Evolutionary conservation across 2,797 vertebrate species (phyloP).

Genomic region (Brachyalestes nurse): DNA sequence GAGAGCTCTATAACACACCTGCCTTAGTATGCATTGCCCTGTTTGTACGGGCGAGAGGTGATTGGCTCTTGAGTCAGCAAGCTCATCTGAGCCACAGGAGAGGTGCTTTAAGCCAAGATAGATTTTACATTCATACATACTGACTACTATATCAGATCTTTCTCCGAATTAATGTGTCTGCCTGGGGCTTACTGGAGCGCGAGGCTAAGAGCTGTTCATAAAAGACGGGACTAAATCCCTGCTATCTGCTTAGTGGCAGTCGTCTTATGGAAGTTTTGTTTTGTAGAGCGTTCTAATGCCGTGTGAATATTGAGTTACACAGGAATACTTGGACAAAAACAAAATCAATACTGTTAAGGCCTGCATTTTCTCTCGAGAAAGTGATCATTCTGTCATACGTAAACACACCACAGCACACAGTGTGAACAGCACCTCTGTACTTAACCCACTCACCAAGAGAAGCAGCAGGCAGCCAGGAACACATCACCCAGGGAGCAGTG

Average conservation of each 20-base stretch:
- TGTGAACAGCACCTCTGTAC: too few relatives aligned
- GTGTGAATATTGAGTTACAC: neutral
- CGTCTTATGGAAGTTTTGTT: constrained; percentile 1
- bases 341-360: neutral
- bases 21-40: constrained; percentile 75
- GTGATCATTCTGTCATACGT: too few relatives aligned
- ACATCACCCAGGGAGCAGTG: too few relatives aligned
- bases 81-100: constrained; percentile 71
- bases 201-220: constrained; percentile 1
- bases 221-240: neutral
- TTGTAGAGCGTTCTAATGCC: constrained; percentile 8
- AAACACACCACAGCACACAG: too few relatives aligned
- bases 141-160: constrained; percentile 46
- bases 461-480: too few relatives aligned
- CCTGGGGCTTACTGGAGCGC: constrained; percentile 16
- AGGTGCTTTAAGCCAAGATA: constrained; percentile 62
- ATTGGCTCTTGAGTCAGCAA: constrained; percentile 76
- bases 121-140: constrained; percentile 60
- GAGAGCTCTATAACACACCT: constrained; percentile 77
- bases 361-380: neutral
- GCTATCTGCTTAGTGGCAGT: neutral
- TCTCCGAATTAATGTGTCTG: constrained; percentile 67
- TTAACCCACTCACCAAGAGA: too few relatives aligned
- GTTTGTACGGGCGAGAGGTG: constrained; percentile 66
- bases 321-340: neutral